A percentile compares a stretch with the other conserved stretches of the same genome.
phyloP scores from a whole-genome alignment of 2,113 vertebrate genomes.

The Mastomys natalensis region DNA sequence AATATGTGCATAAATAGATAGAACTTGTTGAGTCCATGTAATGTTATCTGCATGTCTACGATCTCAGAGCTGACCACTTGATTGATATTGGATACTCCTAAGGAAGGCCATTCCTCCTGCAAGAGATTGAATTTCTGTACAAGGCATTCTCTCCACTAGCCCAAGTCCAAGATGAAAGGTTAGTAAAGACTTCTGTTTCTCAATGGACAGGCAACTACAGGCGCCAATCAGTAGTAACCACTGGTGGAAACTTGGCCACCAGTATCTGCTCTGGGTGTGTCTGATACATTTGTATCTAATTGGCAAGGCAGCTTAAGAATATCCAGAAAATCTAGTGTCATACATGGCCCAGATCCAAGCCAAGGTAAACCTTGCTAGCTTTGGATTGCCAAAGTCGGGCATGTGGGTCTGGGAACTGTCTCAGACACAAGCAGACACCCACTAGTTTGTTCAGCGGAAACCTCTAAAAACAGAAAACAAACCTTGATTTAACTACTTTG shows the following conservation, averaged over 20 bases:
- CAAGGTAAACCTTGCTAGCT: neutral
- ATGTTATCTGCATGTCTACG: neutral
- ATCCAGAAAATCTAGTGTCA: conserved; percentile 68
- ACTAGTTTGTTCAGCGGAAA: conserved; percentile 42
- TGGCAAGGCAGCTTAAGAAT: conserved; percentile 47
- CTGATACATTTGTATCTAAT: conserved; percentile 72
- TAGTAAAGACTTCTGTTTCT: conserved; percentile 59
- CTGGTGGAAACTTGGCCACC: conserved; percentile 70
- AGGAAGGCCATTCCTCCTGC: neutral
- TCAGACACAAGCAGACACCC: conserved; percentile 38
- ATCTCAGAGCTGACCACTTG: neutral
- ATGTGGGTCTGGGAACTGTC: conserved; percentile 14
- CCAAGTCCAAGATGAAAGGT: conserved; percentile 51
- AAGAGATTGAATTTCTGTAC: neutral
- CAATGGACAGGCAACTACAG: conserved; percentile 32
- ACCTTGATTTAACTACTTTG: conserved; percentile 27
- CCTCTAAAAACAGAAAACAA: conserved; percentile 14
- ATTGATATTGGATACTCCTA: neutral
- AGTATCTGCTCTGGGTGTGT: conserved; percentile 20
- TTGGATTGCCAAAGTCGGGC: conserved; percentile 44
- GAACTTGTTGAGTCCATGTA: neutral
- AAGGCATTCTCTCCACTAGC: neutral
- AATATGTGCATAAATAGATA: neutral
- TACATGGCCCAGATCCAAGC: conserved; percentile 70
- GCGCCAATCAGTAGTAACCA: conserved; percentile 46